Evolutionary conservation across 2,797 vertebrate genomes (phyloP).

Genomic region (Diplodus puntazzo): DNA sequence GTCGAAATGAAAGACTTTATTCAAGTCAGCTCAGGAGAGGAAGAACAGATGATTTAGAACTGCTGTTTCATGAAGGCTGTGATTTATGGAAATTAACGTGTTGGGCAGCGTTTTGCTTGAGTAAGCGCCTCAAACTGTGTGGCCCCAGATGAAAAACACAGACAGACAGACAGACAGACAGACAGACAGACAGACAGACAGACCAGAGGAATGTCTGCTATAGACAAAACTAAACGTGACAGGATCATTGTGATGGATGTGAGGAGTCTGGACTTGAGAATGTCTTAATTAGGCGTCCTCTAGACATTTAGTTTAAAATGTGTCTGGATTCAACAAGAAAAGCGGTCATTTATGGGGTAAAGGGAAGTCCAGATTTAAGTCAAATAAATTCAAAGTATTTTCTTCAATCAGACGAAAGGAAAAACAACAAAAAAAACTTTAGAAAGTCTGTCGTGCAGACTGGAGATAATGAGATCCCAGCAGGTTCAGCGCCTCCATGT

Average conservation of each 20-base stretch:
- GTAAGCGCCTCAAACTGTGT: constrained; percentile 26
- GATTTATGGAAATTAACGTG: neutral
- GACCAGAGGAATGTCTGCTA: neutral
- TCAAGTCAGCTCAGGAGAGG: no score
- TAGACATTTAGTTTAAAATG: neutral
- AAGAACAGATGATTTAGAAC: neutral
- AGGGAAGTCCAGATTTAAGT: neutral
- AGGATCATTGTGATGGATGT: constrained; percentile 16
- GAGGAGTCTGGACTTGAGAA: neutral
- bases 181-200: constrained; percentile 51
- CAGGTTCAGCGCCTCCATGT: neutral
- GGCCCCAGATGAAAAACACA: constrained; percentile 21
- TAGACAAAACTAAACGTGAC: constrained; percentile 4
- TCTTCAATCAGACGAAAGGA: constrained; percentile 12
- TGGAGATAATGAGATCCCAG: neutral
- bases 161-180: constrained; percentile 65
- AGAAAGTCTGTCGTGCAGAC: neutral
- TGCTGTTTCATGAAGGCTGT: neutral
- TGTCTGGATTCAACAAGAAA: neutral
- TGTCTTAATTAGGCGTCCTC: neutral
- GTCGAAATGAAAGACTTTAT: no score
- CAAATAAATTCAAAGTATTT: neutral
- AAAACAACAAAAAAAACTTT: neutral
- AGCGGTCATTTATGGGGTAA: neutral
- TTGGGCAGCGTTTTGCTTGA: constrained; percentile 4